A percentile compares a stretch with the other conserved stretches of the same genome.
Evolutionary conservation across 2,888 invertebrate species (phyloP).

Genomic region (Caenorhabditis doughertyi): DNA sequence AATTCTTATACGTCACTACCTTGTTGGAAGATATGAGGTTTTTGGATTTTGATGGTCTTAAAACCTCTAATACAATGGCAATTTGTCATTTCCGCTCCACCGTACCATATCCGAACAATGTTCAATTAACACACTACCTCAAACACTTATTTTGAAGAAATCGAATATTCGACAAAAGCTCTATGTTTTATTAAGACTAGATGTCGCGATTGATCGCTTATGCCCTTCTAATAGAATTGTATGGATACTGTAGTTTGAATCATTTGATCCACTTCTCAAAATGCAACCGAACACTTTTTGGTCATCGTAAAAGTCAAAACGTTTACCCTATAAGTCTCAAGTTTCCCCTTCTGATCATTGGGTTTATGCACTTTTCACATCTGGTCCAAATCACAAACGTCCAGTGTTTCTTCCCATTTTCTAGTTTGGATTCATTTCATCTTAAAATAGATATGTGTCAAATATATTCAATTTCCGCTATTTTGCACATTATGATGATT

Average conservation of each 20-base stretch:
- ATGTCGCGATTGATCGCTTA: too few relatives aligned
- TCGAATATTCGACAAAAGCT: too few relatives aligned
- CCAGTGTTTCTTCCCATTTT: not conserved
- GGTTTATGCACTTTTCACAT: conserved; percentile 13
- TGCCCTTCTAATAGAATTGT: too few relatives aligned
- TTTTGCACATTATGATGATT: conserved; percentile 8
- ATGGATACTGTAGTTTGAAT: not conserved
- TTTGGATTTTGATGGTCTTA: too few relatives aligned
- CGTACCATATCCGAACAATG: too few relatives aligned
- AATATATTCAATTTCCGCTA: conserved; percentile 11
- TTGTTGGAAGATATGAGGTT: not conserved
- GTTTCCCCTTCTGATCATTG: conserved; percentile 22
- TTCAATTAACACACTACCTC: too few relatives aligned
- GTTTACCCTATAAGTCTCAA: conserved; percentile 7
- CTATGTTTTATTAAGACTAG: too few relatives aligned
- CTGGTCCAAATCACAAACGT: not conserved
- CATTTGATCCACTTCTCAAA: conserved; percentile 20
- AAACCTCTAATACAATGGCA: too few relatives aligned
- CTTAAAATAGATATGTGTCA: not conserved
- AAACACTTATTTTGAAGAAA: too few relatives aligned
- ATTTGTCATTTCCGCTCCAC: too few relatives aligned
- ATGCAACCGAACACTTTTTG: conserved; percentile 6
- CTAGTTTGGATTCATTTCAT: not conserved
- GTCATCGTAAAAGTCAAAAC: not conserved
- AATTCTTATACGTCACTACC: too few relatives aligned